phyloP scores from a whole-genome alignment of 2,113 vertebrate species.

The Otocyon megalotis region DNA sequence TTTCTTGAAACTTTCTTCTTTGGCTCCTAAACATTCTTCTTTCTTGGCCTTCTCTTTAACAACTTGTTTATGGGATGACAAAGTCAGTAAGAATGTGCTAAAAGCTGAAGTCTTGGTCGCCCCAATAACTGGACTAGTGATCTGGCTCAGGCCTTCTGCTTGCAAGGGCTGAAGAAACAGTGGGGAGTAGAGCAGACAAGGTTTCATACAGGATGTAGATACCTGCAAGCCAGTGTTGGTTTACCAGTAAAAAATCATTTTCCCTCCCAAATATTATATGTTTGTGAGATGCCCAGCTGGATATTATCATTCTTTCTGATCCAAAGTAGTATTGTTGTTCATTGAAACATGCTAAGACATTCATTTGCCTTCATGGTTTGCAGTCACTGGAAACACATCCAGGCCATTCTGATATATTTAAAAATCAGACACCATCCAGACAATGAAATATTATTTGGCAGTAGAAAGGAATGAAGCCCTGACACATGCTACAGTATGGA shows the following conservation, averaged over 20 bases:
- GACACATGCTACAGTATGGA: background rate
- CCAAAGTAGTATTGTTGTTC: background rate
- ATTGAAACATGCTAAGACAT: background rate
- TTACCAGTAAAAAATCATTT: background rate
- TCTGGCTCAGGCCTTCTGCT: background rate
- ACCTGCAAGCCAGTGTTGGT: background rate
- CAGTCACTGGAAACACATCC: background rate
- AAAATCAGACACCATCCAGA: background rate
- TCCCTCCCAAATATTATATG: background rate
- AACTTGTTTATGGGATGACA: background rate
- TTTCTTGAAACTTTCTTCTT: background rate
- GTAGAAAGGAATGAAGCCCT: background rate
- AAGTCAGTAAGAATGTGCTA: background rate
- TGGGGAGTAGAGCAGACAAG: background rate
- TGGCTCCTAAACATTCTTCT: background rate
- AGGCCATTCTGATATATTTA: background rate
- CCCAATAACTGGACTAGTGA: background rate
- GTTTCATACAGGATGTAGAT: background rate
- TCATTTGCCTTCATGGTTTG: background rate
- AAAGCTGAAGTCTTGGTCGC: background rate
- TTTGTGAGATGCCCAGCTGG: background rate
- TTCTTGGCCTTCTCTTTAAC: background rate
- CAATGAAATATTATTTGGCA: background rate
- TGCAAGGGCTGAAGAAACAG: background rate
- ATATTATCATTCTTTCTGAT: background rate